These are phyloP conservation scores for Oikopleura dioica DNA, from an alignment of 23 tunicate species.

Conservation along the genomic window DNA sequence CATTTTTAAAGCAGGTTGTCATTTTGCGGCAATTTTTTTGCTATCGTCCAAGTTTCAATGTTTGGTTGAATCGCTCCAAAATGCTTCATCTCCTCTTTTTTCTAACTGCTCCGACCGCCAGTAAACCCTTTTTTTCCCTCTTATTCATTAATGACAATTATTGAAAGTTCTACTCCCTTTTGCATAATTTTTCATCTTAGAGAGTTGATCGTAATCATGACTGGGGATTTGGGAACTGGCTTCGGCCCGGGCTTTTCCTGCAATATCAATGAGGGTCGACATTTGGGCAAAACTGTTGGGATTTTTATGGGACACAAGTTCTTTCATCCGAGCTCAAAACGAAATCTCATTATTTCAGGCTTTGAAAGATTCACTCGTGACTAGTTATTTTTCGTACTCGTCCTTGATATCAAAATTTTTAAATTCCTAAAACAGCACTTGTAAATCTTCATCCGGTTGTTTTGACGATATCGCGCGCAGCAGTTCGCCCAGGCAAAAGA, in stretches of 20 bases:
- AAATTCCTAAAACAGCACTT: neutral
- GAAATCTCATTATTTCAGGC: neutral
- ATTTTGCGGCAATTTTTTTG: too few relatives aligned
- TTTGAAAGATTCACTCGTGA: neutral
- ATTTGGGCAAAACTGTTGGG: neutral
- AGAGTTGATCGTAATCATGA: too few relatives aligned
- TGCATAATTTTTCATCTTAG: too few relatives aligned
- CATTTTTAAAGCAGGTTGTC: too few relatives aligned
- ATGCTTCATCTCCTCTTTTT: too few relatives aligned
- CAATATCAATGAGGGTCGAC: neutral
- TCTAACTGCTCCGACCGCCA: too few relatives aligned
- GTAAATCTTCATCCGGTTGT: neutral
- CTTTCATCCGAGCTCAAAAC: neutral
- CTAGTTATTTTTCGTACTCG: too few relatives aligned
- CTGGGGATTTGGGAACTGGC: neutral
- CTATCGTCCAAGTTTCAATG: too few relatives aligned
- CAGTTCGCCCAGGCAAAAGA: neutral
- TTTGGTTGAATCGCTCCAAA: too few relatives aligned
- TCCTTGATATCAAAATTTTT: neutral
- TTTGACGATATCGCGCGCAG: neutral
- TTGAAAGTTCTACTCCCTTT: too few relatives aligned
- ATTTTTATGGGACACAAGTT: neutral
- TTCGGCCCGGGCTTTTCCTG: neutral
- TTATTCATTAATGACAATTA: too few relatives aligned
- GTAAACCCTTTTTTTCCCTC: too few relatives aligned